Percentiles rank a stretch among this genome's conserved stretches.
phyloP scores from a whole-genome alignment of 2,113 vertebrate genomes.

The Phasianus colchicus region DNA sequence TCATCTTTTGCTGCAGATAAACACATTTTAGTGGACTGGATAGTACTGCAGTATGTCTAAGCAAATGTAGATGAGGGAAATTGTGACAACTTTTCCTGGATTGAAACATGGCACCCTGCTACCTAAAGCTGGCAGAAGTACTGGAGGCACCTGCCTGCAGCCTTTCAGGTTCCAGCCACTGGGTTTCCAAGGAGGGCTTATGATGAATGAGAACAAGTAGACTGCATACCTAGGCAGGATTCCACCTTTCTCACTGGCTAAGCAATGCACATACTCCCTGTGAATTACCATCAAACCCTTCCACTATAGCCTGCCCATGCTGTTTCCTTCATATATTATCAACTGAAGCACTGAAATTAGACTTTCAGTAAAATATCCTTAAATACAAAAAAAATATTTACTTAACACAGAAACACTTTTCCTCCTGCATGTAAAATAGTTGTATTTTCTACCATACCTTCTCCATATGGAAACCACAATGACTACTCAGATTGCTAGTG shows the following conservation, averaged over 20 bases:
- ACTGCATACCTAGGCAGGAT: accelerated
- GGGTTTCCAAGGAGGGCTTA: accelerated
- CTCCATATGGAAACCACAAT: slow-evolving; percentile 14
- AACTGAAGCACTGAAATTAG: neutral
- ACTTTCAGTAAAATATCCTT: neutral
- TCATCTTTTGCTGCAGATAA: neutral
- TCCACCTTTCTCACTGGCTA: neutral
- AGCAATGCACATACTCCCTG: neutral
- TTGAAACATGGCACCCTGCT: neutral
- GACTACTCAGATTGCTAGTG: neutral
- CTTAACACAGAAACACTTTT: neutral
- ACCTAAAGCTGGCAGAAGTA: neutral
- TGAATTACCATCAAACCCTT: neutral
- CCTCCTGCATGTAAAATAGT: neutral
- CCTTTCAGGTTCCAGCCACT: neutral
- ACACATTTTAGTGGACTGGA: neutral
- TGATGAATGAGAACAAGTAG: neutral
- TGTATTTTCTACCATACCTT: neutral
- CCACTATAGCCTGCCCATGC: neutral
- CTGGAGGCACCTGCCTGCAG: neutral
- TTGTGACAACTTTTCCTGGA: neutral
- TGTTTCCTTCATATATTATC: neutral
- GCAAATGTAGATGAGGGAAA: neutral
- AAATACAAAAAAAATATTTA: neutral
- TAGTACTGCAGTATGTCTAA: neutral